These are phyloP conservation scores for Leptinotarsa defecta DNA, from an alignment of 1,140 invertebrate species.

Conservation along the genomic window DNA sequence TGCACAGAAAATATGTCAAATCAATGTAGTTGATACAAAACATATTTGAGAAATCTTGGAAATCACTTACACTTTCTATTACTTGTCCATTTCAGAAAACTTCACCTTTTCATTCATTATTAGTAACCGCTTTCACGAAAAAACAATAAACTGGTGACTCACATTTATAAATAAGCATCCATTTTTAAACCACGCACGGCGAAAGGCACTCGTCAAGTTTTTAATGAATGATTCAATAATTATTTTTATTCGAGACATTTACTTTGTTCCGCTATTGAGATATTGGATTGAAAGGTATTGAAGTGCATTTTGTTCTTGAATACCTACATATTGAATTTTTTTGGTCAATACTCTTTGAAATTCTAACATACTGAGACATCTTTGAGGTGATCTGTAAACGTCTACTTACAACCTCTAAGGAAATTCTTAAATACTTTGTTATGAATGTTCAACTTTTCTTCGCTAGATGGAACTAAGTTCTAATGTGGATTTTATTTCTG, in stretches of 20 bases:
- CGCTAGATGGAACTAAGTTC: too few relatives aligned
- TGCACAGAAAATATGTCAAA: neutral
- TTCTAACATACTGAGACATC: neutral
- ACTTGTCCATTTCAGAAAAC: neutral
- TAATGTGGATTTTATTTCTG: too few relatives aligned
- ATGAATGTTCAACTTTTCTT: too few relatives aligned
- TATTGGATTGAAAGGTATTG: constrained; percentile 6
- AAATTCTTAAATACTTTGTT: too few relatives aligned
- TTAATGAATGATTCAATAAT: neutral
- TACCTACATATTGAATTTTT: constrained; percentile 24
- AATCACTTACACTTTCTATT: constrained; percentile 9
- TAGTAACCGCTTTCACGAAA: constrained; percentile 10
- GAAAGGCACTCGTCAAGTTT: neutral
- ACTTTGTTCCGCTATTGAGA: too few relatives aligned
- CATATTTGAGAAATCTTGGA: too few relatives aligned
- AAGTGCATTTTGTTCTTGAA: constrained; percentile 18
- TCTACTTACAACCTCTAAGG: too few relatives aligned
- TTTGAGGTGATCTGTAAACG: neutral
- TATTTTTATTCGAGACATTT: neutral
- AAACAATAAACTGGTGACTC: constrained; percentile 22
- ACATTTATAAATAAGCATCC: constrained; percentile 27
- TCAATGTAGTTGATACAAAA: neutral
- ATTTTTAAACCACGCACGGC: constrained; percentile 23
- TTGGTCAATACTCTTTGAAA: neutral
- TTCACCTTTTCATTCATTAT: constrained; percentile 17